Percentiles rank a stretch among this genome's conserved stretches.
Evolutionary conservation across 1,140 invertebrate species (phyloP).

Genomic region (Apis cerana): DNA sequence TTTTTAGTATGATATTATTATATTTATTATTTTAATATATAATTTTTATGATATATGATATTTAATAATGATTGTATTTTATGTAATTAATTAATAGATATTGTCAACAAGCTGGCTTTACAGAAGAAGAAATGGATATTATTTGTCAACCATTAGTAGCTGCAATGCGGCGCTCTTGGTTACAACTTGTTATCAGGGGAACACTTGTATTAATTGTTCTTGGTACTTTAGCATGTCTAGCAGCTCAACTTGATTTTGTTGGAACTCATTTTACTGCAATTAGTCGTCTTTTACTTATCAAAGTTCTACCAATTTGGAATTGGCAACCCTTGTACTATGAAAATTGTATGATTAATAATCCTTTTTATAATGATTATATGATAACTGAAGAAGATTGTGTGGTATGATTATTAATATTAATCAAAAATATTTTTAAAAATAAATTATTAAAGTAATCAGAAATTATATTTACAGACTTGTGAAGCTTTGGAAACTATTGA

Average conservation of each 20-base stretch:
- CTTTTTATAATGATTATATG: constrained; percentile 82
- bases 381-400: constrained; percentile 83
- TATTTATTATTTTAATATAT: neutral
- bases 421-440: neutral
- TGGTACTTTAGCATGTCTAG: constrained; percentile 78
- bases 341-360: constrained; percentile 87
- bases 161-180: constrained; percentile 83
- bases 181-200: constrained; percentile 82
- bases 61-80: neutral
- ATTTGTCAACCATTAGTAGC: constrained; percentile 85
- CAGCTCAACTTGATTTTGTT: constrained; percentile 79
- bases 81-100: constrained; percentile 80
- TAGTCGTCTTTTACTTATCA: constrained; percentile 84
- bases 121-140: constrained; percentile 85
- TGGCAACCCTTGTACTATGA: constrained; percentile 90
- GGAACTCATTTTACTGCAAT: constrained; percentile 84
- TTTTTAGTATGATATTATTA: neutral
- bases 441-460: neutral
- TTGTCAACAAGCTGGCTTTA: constrained; percentile 86
- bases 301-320: constrained; percentile 88
- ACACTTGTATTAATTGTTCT: constrained; percentile 78
- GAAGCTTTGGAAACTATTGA: constrained; percentile 84
- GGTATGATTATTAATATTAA: constrained; percentile 71
- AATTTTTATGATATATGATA: no score
- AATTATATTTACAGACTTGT: constrained; percentile 82